Base-by-base conservation (phyloP, 2,797 vertebrate species). In the Enteromius unitaeniatus region DNA sequence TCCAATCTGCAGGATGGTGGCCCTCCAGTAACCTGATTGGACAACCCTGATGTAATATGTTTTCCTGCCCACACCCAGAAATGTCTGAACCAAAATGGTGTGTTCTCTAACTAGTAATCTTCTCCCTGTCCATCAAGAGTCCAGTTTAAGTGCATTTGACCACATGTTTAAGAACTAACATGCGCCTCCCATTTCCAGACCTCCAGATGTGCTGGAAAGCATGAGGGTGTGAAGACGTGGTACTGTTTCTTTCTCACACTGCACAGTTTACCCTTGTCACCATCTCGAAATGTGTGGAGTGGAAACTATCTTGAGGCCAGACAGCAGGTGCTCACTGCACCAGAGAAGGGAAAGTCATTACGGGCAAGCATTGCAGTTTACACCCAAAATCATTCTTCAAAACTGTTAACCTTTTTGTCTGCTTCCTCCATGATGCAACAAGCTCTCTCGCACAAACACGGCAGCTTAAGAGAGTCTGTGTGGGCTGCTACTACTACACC, bases 351-450 rank as follows among this genome's bases (percentile, higher is more conserved):
- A 86, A 89, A 92, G 90, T 91, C 89, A 89, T 93, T 89, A 91
- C 17, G 21, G 81, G 82, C 86, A 53, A 3, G 87, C 90, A 88
- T 91, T 92, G 90, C 88, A 76, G 89, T 90, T 87, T 81, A 88
- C 79, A 58, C 87, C 84, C 89, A 67, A 84, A 88, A 89, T 89
- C 90, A 78, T 89, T 93, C 88, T 88, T 87, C 86, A 79, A 89
- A 91, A 88, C 88, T 87, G 88, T 88, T 92, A 88, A 93, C 91
- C 92, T 94, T 89, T 93, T 45, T 4, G 83, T 84, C 88, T 86
- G 88, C 87, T 87, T 90, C 84, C 89, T 87, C 79, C 84, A 89
- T 90, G 91, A 92, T 87, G 90, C 90, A 91, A 90, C 79, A n/a
- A 72, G 60, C 89, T 77, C 84, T 86, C 23, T 79, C 31, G 37